These are phyloP conservation scores for Emydoidea blandingii DNA, from an alignment of 2,797 vertebrate genomes.

Conservation along the genomic window DNA sequence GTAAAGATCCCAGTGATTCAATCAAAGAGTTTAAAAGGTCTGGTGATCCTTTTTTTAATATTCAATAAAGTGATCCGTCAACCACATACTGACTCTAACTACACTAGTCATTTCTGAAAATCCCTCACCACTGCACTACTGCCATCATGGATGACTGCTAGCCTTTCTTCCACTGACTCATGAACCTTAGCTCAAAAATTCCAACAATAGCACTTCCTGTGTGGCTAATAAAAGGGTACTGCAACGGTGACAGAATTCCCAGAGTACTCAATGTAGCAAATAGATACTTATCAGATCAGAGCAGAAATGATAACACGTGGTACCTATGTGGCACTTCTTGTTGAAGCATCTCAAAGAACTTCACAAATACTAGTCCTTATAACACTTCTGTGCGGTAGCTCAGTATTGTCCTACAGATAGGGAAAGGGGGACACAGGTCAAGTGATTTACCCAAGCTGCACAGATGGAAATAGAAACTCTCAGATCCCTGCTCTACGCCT, in stretches of 20 bases:
- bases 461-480: not conserved
- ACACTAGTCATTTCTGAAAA: not conserved
- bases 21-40: constrained; percentile 26
- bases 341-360: not conserved
- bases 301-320: not conserved
- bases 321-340: not conserved
- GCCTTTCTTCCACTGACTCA: not conserved
- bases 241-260: not conserved
- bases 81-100: accelerated
- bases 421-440: not conserved
- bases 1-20: constrained; percentile 15
- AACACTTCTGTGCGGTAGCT: not conserved
- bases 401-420: not conserved
- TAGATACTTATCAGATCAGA: not conserved
- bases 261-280: not conserved
- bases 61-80: not conserved
- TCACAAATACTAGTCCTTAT: not conserved
- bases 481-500: not conserved
- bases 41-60: accelerated
- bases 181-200: not conserved
- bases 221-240: not conserved
- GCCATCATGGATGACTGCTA: not conserved
- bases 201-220: not conserved
- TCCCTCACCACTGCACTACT: not conserved
- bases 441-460: not conserved